A percentile compares a stretch with the other conserved stretches of the same genome.
phyloP scores from a whole-genome alignment of 2,797 vertebrate genomes.

The Myotis planiceps region DNA sequence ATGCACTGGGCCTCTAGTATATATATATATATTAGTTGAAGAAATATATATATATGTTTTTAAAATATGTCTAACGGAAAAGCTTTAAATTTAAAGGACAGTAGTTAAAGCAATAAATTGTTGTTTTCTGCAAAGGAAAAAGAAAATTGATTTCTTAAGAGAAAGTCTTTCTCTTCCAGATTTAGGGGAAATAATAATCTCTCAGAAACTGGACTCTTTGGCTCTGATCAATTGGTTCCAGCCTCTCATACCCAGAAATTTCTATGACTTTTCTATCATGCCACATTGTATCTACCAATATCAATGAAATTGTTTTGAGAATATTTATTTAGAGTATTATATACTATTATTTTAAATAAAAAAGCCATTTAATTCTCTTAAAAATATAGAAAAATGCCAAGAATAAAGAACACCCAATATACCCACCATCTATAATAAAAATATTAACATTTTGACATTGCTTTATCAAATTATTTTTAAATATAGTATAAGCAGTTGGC shows the following conservation, averaged over 20 bases:
- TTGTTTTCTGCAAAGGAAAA: not conserved
- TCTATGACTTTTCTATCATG: not conserved
- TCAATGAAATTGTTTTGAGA: not conserved
- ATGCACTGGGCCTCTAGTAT: no score
- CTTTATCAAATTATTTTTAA: not conserved
- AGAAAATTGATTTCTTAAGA: not conserved
- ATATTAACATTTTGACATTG: not conserved
- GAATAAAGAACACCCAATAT: not conserved
- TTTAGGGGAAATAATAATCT: not conserved
- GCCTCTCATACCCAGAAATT: not conserved
- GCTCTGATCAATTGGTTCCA: not conserved
- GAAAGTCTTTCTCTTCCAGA: conserved; percentile 2
- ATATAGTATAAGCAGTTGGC: not conserved
- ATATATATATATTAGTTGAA: no score
- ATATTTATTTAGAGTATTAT: not conserved
- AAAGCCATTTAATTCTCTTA: not conserved
- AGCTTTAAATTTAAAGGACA: not conserved
- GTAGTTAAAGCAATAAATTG: not conserved
- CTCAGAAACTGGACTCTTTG: not conserved
- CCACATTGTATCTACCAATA: not conserved
- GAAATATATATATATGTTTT: not conserved
- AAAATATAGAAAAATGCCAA: not conserved
- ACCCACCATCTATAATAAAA: not conserved
- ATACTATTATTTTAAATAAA: not conserved
- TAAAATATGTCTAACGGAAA: not conserved